Evolutionary conservation across 1,140 invertebrate species (phyloP).

Genomic region (Patella vulgata): DNA sequence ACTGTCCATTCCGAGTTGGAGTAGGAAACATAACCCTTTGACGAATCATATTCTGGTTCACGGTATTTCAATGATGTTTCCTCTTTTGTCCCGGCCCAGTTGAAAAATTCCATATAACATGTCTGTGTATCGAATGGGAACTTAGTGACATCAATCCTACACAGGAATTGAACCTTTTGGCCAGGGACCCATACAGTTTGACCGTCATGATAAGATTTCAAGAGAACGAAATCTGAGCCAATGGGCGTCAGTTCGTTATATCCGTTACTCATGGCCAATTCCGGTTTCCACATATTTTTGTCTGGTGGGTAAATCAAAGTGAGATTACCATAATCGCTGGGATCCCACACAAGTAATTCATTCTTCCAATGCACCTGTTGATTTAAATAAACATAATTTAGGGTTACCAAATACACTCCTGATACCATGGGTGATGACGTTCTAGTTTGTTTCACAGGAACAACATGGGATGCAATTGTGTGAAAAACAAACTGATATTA

Average conservation of each 20-base stretch:
- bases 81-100: too few species aligned
- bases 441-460: too few species aligned
- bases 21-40: too few species aligned
- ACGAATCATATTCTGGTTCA: too few species aligned
- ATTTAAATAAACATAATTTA: too few species aligned
- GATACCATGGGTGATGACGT: too few species aligned
- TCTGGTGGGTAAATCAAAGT: not conserved
- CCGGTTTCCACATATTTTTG: conserved; percentile 12
- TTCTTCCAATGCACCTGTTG: conserved; percentile 7
- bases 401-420: too few species aligned
- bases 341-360: conserved; percentile 12
- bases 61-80: too few species aligned
- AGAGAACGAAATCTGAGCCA: not conserved
- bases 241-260: conserved; percentile 8
- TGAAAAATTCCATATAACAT: too few species aligned
- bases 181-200: conserved; percentile 87
- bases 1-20: too few species aligned
- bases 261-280: conserved; percentile 2
- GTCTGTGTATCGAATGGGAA: conserved; percentile 78
- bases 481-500: too few species aligned
- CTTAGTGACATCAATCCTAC: conserved; percentile 75
- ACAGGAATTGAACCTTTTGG: conserved; percentile 96
- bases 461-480: too few species aligned
- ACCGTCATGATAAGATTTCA: not conserved
- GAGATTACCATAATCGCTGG: not conserved